Percentiles rank a stretch among this genome's conserved stretches.
These are phyloP conservation scores for Manis crassicaudata DNA, from an alignment of 2,797 vertebrate species.

Conservation along the genomic window DNA sequence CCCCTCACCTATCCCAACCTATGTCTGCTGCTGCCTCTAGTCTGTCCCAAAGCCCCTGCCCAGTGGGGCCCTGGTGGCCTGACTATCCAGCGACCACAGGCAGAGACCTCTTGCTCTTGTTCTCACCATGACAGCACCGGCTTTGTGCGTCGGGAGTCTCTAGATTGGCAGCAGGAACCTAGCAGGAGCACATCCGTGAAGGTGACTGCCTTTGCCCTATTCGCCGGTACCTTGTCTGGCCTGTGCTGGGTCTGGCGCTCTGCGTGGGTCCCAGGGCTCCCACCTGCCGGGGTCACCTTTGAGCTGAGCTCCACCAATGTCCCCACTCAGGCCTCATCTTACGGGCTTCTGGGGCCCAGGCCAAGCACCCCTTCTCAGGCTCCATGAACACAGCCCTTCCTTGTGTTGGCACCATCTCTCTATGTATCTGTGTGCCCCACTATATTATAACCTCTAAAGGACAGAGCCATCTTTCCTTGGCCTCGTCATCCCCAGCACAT, in stretches of 20 bases:
- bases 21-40: fast-evolving
- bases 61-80: neutral
- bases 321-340: fast-evolving
- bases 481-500: neutral
- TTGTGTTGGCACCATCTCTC: neutral
- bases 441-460: neutral
- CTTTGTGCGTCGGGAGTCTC: neutral
- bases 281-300: neutral
- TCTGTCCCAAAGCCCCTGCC: neutral
- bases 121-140: neutral
- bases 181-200: neutral
- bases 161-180: too few species aligned
- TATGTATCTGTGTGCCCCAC: neutral
- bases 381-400: neutral
- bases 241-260: neutral
- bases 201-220: neutral
- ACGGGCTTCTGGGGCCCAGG: neutral
- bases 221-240: too few species aligned
- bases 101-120: fast-evolving
- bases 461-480: neutral
- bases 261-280: too few species aligned
- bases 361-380: fast-evolving
- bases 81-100: fast-evolving
- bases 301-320: neutral
- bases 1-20: too few species aligned